phyloP scores from a whole-genome alignment of 2,113 vertebrate genomes.

The Hydrolagus affinis region DNA sequence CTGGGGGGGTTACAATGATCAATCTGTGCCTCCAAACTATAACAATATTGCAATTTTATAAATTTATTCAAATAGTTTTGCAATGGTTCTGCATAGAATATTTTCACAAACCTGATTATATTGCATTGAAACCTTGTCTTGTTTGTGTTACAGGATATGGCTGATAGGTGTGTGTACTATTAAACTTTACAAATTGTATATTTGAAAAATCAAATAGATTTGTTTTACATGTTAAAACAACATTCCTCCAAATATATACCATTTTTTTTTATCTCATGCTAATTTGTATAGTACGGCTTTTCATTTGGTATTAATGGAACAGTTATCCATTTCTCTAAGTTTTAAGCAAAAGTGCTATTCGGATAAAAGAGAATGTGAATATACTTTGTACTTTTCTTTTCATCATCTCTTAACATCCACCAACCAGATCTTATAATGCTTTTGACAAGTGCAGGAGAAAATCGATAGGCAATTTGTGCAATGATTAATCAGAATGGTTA shows the following conservation, averaged over 20 bases:
- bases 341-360: background rate
- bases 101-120: too few species aligned
- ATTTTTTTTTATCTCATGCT: background rate
- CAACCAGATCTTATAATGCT: slow-evolving; percentile 9
- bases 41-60: too few species aligned
- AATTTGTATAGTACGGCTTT: background rate
- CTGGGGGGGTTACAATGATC: too few species aligned
- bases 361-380: background rate
- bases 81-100: too few species aligned
- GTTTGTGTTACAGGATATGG: too few species aligned
- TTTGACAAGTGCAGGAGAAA: slow-evolving; percentile 17
- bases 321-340: background rate
- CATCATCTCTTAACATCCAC: background rate
- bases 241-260: background rate
- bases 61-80: too few species aligned
- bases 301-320: background rate
- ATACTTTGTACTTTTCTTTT: background rate
- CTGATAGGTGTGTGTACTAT: too few species aligned
- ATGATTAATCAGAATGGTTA: slow-evolving; percentile 24
- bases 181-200: too few species aligned
- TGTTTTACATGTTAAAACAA: background rate
- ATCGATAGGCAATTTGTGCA: slow-evolving; percentile 29
- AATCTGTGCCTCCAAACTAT: too few species aligned
- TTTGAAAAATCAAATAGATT: too few species aligned
- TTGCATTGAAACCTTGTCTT: too few species aligned